These are phyloP conservation scores for Ifrita kowaldi DNA, from an alignment of 2,113 vertebrate species.

Conservation along the genomic window DNA sequence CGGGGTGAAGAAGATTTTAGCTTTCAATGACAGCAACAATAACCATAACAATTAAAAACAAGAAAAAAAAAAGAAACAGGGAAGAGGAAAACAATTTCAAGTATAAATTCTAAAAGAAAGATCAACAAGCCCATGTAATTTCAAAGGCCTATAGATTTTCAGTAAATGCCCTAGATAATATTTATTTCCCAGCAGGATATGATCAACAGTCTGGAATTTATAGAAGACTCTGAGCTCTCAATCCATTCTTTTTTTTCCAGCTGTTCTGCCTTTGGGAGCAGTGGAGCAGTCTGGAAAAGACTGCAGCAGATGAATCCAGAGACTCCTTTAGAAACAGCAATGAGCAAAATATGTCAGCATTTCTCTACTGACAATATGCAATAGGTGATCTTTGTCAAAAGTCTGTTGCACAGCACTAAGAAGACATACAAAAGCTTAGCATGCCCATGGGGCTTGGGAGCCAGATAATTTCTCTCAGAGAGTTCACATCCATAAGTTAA, in stretches of 20 bases:
- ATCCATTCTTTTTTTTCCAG: background rate
- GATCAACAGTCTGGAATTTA: conserved; percentile 10
- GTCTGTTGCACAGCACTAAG: background rate
- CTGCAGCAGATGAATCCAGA: conserved; percentile 2
- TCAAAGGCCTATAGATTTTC: conserved; percentile 13
- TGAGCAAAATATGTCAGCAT: conserved; percentile 11
- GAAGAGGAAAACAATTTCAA: background rate
- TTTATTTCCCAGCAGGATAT: background rate
- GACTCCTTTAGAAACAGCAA: conserved; percentile 19
- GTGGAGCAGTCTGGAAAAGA: conserved; percentile 20
- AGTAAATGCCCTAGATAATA: background rate
- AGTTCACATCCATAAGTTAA: conserved; percentile 33
- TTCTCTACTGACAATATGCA: conserved; percentile 15
- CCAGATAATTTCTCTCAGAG: conserved; percentile 11
- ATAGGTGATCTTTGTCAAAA: conserved; percentile 39
- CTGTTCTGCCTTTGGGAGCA: conserved; percentile 8
- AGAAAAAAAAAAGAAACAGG: background rate
- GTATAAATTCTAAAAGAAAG: background rate
- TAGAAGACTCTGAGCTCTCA: background rate
- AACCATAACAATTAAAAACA: background rate
- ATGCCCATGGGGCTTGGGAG: background rate
- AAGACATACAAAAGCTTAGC: conserved; percentile 16
- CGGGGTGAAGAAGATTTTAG: background rate
- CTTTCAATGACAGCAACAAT: background rate
- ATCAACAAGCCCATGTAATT: background rate